Evolutionary conservation across 2,888 invertebrate genomes (phyloP), one percentile per base, ranked within the genome.

Genomic region (Erannis defoliaria): DNA sequence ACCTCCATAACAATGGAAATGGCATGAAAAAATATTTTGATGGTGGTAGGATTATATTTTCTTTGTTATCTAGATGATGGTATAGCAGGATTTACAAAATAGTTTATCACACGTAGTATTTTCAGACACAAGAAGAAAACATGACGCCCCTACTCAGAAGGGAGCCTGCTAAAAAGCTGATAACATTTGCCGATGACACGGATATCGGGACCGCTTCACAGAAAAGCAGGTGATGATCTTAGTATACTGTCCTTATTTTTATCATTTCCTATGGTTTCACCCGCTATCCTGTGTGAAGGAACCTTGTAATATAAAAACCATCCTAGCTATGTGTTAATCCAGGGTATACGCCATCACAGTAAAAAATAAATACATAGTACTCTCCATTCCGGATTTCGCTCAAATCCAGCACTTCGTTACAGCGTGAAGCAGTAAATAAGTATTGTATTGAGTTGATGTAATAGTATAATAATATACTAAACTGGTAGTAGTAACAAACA

Each of bases 181-280:
- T 82, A 26, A 79, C 75, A 14, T 85, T 86, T 73, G 76, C 81
- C 18, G 74, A 79, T 43, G 68, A 71, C 26, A 72, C 76, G n/a
- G 75, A 76, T 3, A 62, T 66, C 23, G 78, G 81, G 55, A 76
- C 75, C 12, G 70, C 74, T 54, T 84, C 84, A 2, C 86, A 87
- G 65, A 78, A 43, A 59, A 81, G 71, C 78, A 78, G 78, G 88
- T 85, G 67, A 65, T 40, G 38, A n/a, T 48, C 18, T 33, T 6
- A 23, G 0, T 50, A 14, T 14, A n/a, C 51, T 29, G 10, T 29
- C 19, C 10, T 18, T n/a, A 1, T n/a, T 31, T 19, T 29, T n/a
- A 14, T 63, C 38, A 58, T 29, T 51, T 40, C 38, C n/a, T 40
- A 40, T n/a, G n/a, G n/a, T n/a, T n/a, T n/a, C n/a, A n/a, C n/a